Evolutionary conservation across 1,140 invertebrate species (phyloP).

Genomic region (Habropoda laboriosa): DNA sequence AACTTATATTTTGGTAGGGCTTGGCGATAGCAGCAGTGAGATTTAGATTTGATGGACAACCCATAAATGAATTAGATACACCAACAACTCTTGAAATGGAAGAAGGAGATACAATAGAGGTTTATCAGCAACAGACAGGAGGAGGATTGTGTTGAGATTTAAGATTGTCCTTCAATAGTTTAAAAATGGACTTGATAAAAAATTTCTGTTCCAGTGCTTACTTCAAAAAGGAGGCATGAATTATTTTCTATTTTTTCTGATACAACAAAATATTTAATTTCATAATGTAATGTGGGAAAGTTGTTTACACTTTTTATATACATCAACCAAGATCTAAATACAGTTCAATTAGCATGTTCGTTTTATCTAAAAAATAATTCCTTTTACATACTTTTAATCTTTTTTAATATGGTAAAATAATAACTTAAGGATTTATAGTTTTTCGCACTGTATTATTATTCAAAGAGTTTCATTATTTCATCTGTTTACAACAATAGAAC

Average conservation of each 20-base stretch:
- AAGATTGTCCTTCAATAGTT: constrained; percentile 52
- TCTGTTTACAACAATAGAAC: neutral
- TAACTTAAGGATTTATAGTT: neutral
- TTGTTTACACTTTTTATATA: constrained; percentile 29
- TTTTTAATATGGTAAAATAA: constrained; percentile 1
- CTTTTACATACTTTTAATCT: constrained; percentile 18
- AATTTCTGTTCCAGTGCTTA: constrained; percentile 62
- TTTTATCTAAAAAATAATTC: neutral
- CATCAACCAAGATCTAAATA: neutral
- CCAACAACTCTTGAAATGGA: constrained; percentile 96
- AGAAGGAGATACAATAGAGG: constrained; percentile 97
- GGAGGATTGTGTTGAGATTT: constrained; percentile 84
- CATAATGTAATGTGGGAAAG: constrained; percentile 18
- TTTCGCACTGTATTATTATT: neutral
- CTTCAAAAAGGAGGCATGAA: constrained; percentile 38
- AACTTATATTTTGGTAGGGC: constrained; percentile 82
- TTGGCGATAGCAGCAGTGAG: constrained; percentile 93
- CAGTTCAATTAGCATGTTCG: neutral
- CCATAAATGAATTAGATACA: constrained; percentile 96
- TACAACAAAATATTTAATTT: constrained; percentile 18
- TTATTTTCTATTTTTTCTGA: constrained; percentile 45
- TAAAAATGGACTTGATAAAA: constrained; percentile 66
- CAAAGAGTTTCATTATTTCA: constrained; percentile 23
- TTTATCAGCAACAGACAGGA: constrained; percentile 96
- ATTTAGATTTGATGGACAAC: constrained; percentile 96